Conservation (phyloP, 2,888 invertebrate species). For the Cynaeus angustus region DNA sequence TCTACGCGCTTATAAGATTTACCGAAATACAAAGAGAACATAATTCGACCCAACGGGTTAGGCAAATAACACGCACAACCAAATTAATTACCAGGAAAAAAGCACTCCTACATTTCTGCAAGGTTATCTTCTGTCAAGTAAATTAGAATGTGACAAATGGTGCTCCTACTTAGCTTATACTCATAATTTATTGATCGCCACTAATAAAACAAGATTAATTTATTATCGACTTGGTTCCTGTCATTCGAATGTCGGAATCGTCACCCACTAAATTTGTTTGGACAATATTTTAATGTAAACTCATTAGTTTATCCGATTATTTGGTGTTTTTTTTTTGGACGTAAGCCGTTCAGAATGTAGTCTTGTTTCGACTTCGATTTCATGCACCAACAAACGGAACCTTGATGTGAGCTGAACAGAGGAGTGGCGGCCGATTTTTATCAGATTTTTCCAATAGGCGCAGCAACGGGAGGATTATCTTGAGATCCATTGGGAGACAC, state of each 20-base stretch:
- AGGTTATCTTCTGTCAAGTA: constrained; percentile 23
- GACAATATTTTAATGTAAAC: constrained; percentile 66
- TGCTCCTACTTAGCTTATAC: background rate
- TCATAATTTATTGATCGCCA: constrained; percentile 30
- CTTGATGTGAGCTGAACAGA: constrained; percentile 15
- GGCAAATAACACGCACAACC: constrained; percentile 14
- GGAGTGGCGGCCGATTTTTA: constrained; percentile 40
- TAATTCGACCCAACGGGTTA: constrained; percentile 29
- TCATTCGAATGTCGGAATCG: constrained; percentile 45
- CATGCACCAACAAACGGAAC: constrained; percentile 31
- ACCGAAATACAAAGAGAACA: constrained; percentile 33
- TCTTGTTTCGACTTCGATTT: constrained; percentile 36
- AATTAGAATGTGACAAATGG: constrained; percentile 40
- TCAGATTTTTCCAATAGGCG: constrained; percentile 33
- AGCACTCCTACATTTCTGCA: constrained; percentile 20
- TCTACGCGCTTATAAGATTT: constrained; percentile 44
- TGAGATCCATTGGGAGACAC: constrained; percentile 6
- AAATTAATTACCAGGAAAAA: constrained; percentile 31
- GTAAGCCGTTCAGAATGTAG: constrained; percentile 40
- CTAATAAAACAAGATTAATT: constrained; percentile 41
- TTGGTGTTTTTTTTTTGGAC: constrained; percentile 40
- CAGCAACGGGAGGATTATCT: constrained; percentile 35
- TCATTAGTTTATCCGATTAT: constrained; percentile 68
- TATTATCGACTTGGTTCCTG: constrained; percentile 40
- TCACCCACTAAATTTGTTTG: constrained; percentile 60